Conservation (phyloP, 2,888 invertebrate species). For the Drosophila testacea region DNA sequence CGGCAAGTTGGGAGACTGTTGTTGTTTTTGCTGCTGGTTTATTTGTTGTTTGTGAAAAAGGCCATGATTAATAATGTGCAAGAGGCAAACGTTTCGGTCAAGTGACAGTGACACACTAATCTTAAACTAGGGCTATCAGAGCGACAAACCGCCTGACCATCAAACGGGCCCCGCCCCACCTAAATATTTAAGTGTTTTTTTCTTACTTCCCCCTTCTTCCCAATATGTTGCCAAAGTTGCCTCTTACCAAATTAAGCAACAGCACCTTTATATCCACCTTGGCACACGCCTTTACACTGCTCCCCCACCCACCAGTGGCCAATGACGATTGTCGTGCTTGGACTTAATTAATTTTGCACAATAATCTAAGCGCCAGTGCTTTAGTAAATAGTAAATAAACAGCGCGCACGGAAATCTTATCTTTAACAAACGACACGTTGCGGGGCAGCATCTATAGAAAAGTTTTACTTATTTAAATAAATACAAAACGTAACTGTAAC, state of each 20-base stretch:
- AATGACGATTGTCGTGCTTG: conserved; percentile 57
- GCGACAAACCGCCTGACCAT: conserved; percentile 37
- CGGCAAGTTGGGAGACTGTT: conserved; percentile 48
- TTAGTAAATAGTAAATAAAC: conserved; percentile 65
- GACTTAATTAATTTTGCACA: conserved; percentile 69
- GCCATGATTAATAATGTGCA: conserved; percentile 69
- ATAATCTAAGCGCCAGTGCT: conserved; percentile 60
- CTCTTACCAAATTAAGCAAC: conserved; percentile 57
- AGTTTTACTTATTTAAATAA: conserved; percentile 24
- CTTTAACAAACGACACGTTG: conserved; percentile 20
- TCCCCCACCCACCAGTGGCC: conserved; percentile 5
- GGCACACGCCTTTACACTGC: conserved; percentile 39
- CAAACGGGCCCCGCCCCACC: conserved; percentile 57
- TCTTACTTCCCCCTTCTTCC: not conserved
- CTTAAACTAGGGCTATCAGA: conserved; percentile 38
- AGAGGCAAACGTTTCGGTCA: conserved; percentile 45
- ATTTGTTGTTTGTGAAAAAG: conserved; percentile 47
- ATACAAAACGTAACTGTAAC: conserved; percentile 3
- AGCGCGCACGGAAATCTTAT: conserved; percentile 48
- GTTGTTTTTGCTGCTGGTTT: conserved; percentile 18
- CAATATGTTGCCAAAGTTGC: conserved; percentile 13
- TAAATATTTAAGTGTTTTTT: conserved; percentile 23
- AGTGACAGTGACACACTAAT: conserved; percentile 61
- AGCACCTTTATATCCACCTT: conserved; percentile 24
- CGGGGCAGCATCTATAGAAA: conserved; percentile 39